Evolutionary conservation across 2,888 invertebrate species (phyloP), one percentile per base, ranked within the genome.

Genomic region (Lasioglossum malachurum): DNA sequence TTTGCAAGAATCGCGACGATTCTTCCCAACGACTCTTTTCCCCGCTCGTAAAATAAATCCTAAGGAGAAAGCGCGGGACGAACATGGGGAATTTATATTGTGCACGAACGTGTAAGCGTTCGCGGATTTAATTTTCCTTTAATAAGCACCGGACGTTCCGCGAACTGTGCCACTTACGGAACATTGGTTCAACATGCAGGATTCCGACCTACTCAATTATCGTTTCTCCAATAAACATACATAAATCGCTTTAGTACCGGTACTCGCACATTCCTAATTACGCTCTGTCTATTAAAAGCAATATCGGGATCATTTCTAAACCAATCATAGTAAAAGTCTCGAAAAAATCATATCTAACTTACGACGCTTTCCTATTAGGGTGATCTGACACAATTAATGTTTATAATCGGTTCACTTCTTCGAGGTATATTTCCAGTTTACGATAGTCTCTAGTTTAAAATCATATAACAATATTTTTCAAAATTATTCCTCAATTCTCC

Each of bases 61-160:
- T 0, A 27, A 4, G 19, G n/a, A 41, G 41, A 16, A 8, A 31
- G 12, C 14, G 44, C 41, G 71, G 2, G 38, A 60, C 60, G 41
- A 67, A 80, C 38, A 46, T n/a, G 7, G 46, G n/a, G 12, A 38
- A 69, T 38, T 69, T 69, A 69, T 35, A 31, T 67, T 67, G 67
- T 67, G 67, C 67, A 7, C 35, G 35, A n/a, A n/a, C 35, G 35
- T 16, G 35, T 35, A 67, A 67, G 35, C 67, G 31, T 31, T 8
- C 16, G 67, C 19, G 31, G 67, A 67, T 67, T 67, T 67, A 35
- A 67, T 67, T 67, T 35, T 35, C 31, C 31, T 67, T 67, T 67
- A 60, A 60, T 60, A 60, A 60, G 60, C 27, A 60, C 12, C 27
- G 60, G 27, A 60, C 27, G 60, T 27, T 27, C n/a, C n/a, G 60